A percentile compares a stretch with the other conserved stretches of the same genome.
These are phyloP conservation scores for Trissoscelio sp. DNA, from an alignment of 2,888 invertebrate species.

Conservation along the genomic window DNA sequence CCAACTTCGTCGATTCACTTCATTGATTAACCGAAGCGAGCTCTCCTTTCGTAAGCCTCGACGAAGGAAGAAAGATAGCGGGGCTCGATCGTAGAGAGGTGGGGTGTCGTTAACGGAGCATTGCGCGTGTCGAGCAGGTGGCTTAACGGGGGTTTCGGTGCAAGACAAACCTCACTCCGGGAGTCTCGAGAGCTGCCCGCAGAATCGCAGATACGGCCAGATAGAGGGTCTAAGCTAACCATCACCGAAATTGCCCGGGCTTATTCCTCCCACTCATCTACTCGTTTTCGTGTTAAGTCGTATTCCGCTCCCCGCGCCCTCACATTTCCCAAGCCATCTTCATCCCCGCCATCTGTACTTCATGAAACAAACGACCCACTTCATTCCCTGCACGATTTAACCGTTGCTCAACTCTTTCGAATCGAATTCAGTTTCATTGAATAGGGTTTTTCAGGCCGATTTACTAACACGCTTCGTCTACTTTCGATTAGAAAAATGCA, in stretches of 20 bases:
- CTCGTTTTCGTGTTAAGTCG: constrained; percentile 62
- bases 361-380: constrained; percentile 60
- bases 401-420: constrained; percentile 64
- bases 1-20: constrained; percentile 77
- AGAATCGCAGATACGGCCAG: constrained; percentile 65
- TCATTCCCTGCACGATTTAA: constrained; percentile 62
- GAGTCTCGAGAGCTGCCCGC: constrained; percentile 74
- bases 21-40: constrained; percentile 77
- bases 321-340: constrained; percentile 40
- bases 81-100: constrained; percentile 47
- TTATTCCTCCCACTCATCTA: constrained; percentile 64
- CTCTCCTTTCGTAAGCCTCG: constrained; percentile 63
- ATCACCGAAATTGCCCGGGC: constrained; percentile 81
- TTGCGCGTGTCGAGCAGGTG: constrained; percentile 71
- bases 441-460: constrained; percentile 43
- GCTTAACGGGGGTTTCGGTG: constrained; percentile 61
- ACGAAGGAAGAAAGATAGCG: constrained; percentile 51
- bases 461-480: constrained; percentile 56
- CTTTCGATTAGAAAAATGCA: constrained; percentile 62
- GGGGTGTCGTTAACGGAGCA: constrained; percentile 50
- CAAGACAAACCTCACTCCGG: constrained; percentile 58
- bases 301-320: constrained; percentile 15
- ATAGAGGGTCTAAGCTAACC: constrained; percentile 76
- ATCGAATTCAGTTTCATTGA: constrained; percentile 59
- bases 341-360: constrained; percentile 56